Evolutionary conservation across 2,797 vertebrate genomes (phyloP).

Genomic region (Tauraco hartlaubi): DNA sequence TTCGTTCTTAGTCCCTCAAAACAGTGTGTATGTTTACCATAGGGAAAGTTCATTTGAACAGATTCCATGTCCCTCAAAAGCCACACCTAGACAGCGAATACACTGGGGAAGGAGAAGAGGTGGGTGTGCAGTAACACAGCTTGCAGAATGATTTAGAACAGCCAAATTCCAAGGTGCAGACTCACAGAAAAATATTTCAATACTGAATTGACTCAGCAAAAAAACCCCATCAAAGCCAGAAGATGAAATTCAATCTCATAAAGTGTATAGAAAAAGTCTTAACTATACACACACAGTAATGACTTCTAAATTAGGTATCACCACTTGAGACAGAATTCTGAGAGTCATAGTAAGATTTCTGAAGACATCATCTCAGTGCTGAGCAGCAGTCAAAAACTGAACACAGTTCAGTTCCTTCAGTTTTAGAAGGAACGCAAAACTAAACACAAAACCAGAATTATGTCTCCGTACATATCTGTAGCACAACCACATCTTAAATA

Average conservation of each 20-base stretch:
- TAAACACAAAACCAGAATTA: constrained; percentile 1
- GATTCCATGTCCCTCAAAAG: neutral
- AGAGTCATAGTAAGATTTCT: neutral
- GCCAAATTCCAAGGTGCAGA: neutral
- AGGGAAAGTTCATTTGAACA: neutral
- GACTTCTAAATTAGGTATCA: neutral
- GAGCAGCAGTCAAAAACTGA: neutral
- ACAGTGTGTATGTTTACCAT: neutral
- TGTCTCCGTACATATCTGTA: neutral
- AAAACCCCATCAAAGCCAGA: neutral
- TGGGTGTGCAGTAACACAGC: neutral
- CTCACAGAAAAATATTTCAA: neutral
- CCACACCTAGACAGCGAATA: neutral
- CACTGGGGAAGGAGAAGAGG: neutral
- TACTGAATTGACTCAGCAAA: neutral
- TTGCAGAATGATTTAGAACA: neutral
- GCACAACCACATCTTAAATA: neutral
- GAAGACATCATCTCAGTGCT: neutral
- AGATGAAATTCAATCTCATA: neutral
- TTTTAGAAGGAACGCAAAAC: neutral
- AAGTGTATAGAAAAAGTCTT: neutral
- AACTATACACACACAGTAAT: neutral
- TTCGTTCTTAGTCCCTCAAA: neutral
- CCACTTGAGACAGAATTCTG: neutral
- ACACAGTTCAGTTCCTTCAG: neutral